Base-by-base conservation (phyloP, 2,888 invertebrate species). In the Stictocephala bisonia region DNA sequence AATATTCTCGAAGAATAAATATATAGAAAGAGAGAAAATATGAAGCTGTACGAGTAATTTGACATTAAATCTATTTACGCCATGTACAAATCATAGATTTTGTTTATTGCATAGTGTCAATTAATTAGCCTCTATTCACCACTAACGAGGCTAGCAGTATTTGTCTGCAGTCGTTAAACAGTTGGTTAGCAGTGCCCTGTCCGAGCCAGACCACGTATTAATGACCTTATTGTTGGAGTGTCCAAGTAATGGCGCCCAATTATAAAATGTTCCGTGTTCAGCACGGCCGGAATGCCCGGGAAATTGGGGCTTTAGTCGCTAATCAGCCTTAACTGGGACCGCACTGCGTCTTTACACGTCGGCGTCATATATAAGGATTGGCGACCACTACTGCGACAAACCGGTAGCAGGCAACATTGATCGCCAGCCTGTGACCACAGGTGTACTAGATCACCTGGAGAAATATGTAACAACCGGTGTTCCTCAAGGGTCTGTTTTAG, bases 191-290 rank as follows among this genome's bases (percentile, higher is more conserved):
- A 22, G 40, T 35, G 9, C 40, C 35, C 60, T 35, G 22, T 60
- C 31, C 27, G 35, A 60, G 13, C 18, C 60, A 35, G 22, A 35
- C 31, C 60, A 60, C 22, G 20, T 35, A 60, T 60, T n/a, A n/a
- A n/a, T n/a, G n/a, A n/a, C n/a, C n/a, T n/a, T n/a, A n/a, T n/a
- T n/a, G n/a, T n/a, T n/a, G n/a, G n/a, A n/a, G n/a, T n/a, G n/a
- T n/a, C n/a, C n/a, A n/a, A 40, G 60, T 60, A 60, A 60, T 60
- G 31, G 60, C 35, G 60, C 9, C 60, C 60, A 60, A 60, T 60
- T 60, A 60, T 60, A 35, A 15, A 7, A 31, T 56, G 56, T 29
- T 22, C 56, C 29, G 40, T 35, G 20, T n/a, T 29, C 35, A n/a
- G 22, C 60, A 60, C 35, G n/a, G 31, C 60, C 60, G 40, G 22